Conservation (phyloP, 2,797 vertebrate genomes). For the Siniperca obscura region DNA sequence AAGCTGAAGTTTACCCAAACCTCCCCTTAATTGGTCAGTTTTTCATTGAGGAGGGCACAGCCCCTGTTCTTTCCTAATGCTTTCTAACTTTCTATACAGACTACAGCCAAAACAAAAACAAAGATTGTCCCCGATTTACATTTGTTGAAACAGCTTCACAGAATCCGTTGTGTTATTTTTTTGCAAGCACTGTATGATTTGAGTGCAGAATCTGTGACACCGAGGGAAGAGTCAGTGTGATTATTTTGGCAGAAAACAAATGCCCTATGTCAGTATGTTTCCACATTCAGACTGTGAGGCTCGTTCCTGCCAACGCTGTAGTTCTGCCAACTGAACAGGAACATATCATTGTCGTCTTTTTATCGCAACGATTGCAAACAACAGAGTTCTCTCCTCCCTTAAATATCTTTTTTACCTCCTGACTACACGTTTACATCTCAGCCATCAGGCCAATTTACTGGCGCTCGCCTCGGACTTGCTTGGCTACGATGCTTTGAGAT, state of each 20-base stretch:
- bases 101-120: too few species aligned
- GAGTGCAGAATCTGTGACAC: constrained; percentile 38
- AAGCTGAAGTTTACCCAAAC: neutral
- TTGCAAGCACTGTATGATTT: constrained; percentile 25
- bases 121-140: neutral
- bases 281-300: constrained; percentile 39
- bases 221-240: constrained; percentile 43
- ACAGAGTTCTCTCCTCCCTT: neutral
- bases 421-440: constrained; percentile 23
- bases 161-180: constrained; percentile 4
- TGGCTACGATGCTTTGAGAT: constrained; percentile 26
- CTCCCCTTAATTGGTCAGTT: neutral
- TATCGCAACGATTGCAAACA: constrained; percentile 34
- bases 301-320: constrained; percentile 20
- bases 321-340: constrained; percentile 50
- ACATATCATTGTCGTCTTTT: constrained; percentile 32
- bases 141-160: neutral
- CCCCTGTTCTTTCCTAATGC: neutral
- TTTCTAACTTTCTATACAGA: neutral
- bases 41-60: neutral
- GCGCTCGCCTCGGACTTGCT: constrained; percentile 29
- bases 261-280: constrained; percentile 45
- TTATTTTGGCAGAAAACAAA: constrained; percentile 64
- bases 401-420: neutral
- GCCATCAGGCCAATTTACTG: constrained; percentile 36